A percentile compares a stretch with the other conserved stretches of the same genome.
Evolutionary conservation across 1,140 invertebrate species (phyloP).

Genomic region (Globodera rostochiensis): DNA sequence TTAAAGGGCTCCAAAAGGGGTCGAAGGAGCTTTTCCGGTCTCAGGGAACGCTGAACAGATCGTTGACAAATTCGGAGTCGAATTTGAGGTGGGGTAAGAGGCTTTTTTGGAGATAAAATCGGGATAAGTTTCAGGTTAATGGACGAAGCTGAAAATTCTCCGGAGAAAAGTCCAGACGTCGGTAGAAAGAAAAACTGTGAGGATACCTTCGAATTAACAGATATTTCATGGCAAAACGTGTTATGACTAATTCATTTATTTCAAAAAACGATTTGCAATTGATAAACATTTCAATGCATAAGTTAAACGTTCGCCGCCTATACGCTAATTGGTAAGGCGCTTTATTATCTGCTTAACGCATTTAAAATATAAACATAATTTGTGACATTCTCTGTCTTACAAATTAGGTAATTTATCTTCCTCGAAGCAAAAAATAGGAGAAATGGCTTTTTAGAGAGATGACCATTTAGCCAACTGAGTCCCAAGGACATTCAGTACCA

Average conservation of each 20-base stretch:
- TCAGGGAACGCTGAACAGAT: constrained; percentile 35
- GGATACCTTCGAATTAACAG: background rate
- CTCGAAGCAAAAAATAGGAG: too few species aligned
- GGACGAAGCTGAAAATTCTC: constrained; percentile 30
- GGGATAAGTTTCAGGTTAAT: constrained; percentile 25
- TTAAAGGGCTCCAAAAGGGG: constrained; percentile 4
- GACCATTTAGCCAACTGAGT: too few species aligned
- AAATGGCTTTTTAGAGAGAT: too few species aligned
- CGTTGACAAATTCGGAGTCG: constrained; percentile 47
- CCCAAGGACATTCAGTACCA: too few species aligned
- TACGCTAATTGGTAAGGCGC: too few species aligned
- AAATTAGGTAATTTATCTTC: too few species aligned
- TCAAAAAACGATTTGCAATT: too few species aligned
- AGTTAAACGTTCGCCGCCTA: too few species aligned
- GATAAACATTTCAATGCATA: too few species aligned
- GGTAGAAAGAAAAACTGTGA: background rate
- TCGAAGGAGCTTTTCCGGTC: constrained; percentile 26
- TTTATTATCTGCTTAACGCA: too few species aligned
- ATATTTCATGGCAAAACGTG: background rate
- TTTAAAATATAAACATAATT: too few species aligned
- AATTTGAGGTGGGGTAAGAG: constrained; percentile 35
- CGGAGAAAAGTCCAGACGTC: constrained; percentile 12
- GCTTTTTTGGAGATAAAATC: background rate
- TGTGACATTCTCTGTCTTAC: too few species aligned
- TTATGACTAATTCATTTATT: background rate